Conservation (phyloP, 2,888 invertebrate species). For the Oeneis ivallda region DNA sequence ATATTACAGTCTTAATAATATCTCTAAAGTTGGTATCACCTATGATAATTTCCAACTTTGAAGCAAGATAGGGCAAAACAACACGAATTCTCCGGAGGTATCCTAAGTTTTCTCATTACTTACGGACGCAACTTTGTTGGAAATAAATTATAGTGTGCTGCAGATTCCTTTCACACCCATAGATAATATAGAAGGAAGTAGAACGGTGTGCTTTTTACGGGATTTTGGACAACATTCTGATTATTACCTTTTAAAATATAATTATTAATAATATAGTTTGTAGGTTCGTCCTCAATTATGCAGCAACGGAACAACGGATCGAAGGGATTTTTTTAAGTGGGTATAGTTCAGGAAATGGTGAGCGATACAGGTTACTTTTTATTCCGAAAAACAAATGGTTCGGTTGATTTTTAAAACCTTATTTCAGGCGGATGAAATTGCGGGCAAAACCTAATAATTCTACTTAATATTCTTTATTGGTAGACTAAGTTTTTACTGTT, state of each 20-base stretch:
- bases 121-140: constrained; percentile 37
- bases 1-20: background rate
- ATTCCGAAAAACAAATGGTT: no score
- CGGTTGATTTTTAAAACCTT: no score
- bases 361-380: no score
- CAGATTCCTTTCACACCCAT: constrained; percentile 27
- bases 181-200: background rate
- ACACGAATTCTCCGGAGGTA: constrained; percentile 35
- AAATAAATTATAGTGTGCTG: constrained; percentile 39
- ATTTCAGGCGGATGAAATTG: no score
- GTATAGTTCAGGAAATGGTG: no score
- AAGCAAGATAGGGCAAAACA: constrained; percentile 32
- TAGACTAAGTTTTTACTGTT: no score
- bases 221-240: background rate
- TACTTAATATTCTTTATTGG: no score
- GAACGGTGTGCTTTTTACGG: background rate
- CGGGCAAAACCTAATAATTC: no score
- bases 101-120: constrained; percentile 42
- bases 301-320: no score
- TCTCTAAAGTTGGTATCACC: constrained; percentile 25
- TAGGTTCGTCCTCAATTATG: no score
- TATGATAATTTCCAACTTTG: constrained; percentile 34
- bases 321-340: no score
- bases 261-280: no score
- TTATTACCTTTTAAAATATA: background rate